These are phyloP conservation scores for Stegodyphus mimosarum DNA, from an alignment of 1,140 invertebrate genomes.

Conservation along the genomic window DNA sequence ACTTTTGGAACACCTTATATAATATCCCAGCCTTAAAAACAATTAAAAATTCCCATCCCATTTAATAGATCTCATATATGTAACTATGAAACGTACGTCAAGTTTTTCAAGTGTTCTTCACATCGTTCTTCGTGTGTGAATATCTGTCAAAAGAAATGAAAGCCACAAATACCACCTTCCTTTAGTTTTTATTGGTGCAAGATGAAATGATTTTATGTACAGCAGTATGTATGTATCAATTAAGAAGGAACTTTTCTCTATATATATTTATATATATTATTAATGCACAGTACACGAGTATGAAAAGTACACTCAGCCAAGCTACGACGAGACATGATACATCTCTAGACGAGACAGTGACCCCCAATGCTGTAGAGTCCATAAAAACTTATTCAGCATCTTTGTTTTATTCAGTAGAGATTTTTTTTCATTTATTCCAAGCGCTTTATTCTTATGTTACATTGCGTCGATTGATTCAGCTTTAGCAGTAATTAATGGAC, in stretches of 20 bases:
- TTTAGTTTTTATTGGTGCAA: constrained; percentile 60
- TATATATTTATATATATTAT: constrained; percentile 46
- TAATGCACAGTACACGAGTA: constrained; percentile 54
- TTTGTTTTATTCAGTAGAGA: neutral
- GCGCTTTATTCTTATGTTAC: neutral
- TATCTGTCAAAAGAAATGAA: neutral
- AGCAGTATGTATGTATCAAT: constrained; percentile 38
- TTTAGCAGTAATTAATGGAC: neutral
- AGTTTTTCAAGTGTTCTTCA: too few species aligned
- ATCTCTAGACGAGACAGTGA: neutral
- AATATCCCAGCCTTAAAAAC: too few species aligned
- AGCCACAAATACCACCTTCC: constrained; percentile 41
- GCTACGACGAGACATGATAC: constrained; percentile 14
- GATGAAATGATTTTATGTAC: constrained; percentile 61
- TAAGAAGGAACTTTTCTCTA: constrained; percentile 61
- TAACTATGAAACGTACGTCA: too few species aligned
- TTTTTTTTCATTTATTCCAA: neutral
- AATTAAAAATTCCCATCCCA: too few species aligned
- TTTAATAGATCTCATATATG: too few species aligned
- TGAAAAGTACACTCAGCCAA: constrained; percentile 54
- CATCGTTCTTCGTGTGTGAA: too few species aligned
- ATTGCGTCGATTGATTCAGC: neutral
- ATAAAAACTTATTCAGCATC: neutral
- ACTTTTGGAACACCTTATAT: too few species aligned
- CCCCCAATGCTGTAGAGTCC: neutral